Base-by-base conservation (phyloP, 2,113 vertebrate genomes). In the Callaeas wilsoni region DNA sequence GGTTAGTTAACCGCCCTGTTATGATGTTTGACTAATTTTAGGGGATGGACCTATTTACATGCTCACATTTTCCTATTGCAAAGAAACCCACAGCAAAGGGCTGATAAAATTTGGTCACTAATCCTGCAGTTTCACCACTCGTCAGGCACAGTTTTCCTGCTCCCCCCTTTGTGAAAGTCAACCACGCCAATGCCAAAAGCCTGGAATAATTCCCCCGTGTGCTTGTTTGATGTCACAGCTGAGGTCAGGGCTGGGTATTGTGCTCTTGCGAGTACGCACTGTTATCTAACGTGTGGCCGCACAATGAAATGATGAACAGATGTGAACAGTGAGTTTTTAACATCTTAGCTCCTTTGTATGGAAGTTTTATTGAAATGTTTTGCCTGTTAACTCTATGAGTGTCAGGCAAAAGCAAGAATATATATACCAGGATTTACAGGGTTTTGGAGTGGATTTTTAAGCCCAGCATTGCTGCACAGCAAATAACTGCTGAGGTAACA, bases 281-380 rank as follows among this genome's bases (percentile, higher is more conserved):
- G 98, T 98, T 98, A 98, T 98, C 96, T 97, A 97, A 97, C 39
- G 94, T 94, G 96, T 96, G 93, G 97, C 89, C 84, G 3, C 80
- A 76, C 86, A 93, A 94, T 86, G 95, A 96, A 98, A 98, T 93
- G 97, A 98, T 97, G 97, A 98, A 94, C 98, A 98, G 97, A 98
- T 98, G 98, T 98, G 97, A 97, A 95, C 96, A 97, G 98, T 89
- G 97, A 97, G 88, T 95, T 97, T 97, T 97, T 96, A 98, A 96
- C 90, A 93, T 97, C 92, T 95, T 90, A 91, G 97, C 97, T 94
- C 91, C 94, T 97, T 97, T 96, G 96, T 95, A 84, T 86, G 63
- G 53, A 97, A 95, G 95, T 96, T 97, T 97, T 96, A 96, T 97
- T 97, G 97, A 94, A 96, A 96, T 67, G 59, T 97, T 97, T 98